Base-by-base conservation (phyloP, 2,888 invertebrate genomes). In the Dyspetes luteomarginatus region DNA sequence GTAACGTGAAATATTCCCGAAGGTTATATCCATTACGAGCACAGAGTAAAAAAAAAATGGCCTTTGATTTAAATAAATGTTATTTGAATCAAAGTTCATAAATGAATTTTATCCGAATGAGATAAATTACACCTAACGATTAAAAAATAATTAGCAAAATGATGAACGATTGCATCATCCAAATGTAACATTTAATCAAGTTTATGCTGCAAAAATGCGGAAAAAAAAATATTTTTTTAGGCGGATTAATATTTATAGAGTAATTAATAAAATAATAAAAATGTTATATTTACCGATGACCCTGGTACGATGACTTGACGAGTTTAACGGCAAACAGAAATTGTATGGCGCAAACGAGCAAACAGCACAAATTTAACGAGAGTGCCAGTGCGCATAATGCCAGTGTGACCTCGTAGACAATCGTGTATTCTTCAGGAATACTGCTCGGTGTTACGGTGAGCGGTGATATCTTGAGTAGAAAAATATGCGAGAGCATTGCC, bases 261-360 rank as follows among this genome's bases (percentile, higher is more conserved):
- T 26, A 65, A 71, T 17, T 48, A 5, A 9, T 55, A 64, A 2
- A 58, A n/a, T n/a, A 56, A 69, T 55, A 26, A 62, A 68, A n/a
- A 68, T 56, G 19, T 62, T 26, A 68, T 28, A 84, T 85, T 91
- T 83, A 92, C 92, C 91, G 86, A 81, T 91, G 86, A 81, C 90
- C 91, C 79, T 91, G 91, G 89, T 96, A 96, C 76, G 96, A 96
- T 68, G 97, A 96, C 90, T 97, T 96, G 89, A 97, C 96, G 92
- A 98, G 94, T 93, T 98, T 98, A 85, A 98, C 97, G 60, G 98
- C 97, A 92, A 98, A 98, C 90, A 98, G 94, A 93, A 97, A 98
- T 94, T 98, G 98, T 90, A 98, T 97, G 87, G 97, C 96, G 94
- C 98, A 98, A 89, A 98, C 97, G 87, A 98, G 94, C 81, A 98